Conservation (phyloP, 2,113 vertebrate species). For the Gambusia affinis region DNA sequence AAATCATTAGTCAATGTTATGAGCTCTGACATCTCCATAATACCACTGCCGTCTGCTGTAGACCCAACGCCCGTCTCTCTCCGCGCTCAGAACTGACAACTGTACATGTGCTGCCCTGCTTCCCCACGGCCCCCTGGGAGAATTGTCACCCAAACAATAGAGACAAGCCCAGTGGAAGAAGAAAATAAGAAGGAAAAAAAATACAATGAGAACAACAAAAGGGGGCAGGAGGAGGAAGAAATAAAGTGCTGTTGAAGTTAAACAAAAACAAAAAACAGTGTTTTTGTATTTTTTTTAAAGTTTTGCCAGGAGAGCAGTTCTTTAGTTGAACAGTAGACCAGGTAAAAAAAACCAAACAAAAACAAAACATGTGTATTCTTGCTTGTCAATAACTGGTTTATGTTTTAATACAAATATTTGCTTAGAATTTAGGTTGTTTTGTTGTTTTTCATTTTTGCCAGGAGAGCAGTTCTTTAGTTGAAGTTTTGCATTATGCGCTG, state of each 20-base stretch:
- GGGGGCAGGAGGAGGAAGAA: neutral
- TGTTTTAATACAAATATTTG: too few relatives aligned
- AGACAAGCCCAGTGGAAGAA: neutral
- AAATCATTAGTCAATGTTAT: slow-evolving; percentile 86
- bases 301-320: neutral
- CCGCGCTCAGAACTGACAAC: slow-evolving; percentile 51
- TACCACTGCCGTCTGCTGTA: slow-evolving; percentile 63
- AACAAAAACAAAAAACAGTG: neutral
- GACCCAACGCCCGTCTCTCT: slow-evolving; percentile 42
- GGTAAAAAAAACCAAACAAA: too few relatives aligned
- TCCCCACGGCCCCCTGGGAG: slow-evolving; percentile 34
- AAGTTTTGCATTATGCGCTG: slow-evolving; percentile 19
- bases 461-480: neutral
- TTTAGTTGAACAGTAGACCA: too few relatives aligned
- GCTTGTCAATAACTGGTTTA: too few relatives aligned
- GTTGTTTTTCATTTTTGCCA: too few relatives aligned
- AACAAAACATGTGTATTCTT: too few relatives aligned
- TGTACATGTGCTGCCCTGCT: slow-evolving; percentile 43
- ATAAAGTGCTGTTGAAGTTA: too few relatives aligned
- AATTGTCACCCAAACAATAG: slow-evolving; percentile 41
- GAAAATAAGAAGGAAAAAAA: neutral
- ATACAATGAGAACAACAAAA: slow-evolving; percentile 4
- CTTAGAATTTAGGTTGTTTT: too few relatives aligned
- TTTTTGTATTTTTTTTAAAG: neutral
- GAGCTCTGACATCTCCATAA: slow-evolving; percentile 78